Percentiles rank a stretch among this genome's conserved stretches.
Conservation (phyloP, 1,140 invertebrate species). For the Drosophila micromelanica region DNA sequence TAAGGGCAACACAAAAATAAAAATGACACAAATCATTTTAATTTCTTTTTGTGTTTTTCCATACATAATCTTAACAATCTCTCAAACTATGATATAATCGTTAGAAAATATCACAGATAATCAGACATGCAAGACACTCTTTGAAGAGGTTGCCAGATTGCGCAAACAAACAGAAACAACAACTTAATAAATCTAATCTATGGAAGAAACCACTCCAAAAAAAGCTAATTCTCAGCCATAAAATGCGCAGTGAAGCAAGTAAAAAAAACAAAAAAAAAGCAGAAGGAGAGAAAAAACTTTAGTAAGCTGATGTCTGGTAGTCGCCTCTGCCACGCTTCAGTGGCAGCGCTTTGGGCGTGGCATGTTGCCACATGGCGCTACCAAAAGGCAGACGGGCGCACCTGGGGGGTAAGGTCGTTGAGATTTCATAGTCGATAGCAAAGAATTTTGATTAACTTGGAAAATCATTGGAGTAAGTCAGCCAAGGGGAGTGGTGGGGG, state of each 20-base stretch:
- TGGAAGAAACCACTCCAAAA: constrained; percentile 42
- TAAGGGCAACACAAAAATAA: no score
- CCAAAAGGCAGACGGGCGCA: constrained; percentile 8
- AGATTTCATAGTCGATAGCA: constrained; percentile 76
- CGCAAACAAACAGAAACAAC: constrained; percentile 26
- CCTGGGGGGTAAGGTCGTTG: constrained; percentile 66
- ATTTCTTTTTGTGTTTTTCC: not conserved
- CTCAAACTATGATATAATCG: not conserved
- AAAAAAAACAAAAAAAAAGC: constrained; percentile 20
- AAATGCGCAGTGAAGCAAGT: constrained; percentile 72
- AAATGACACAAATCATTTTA: no score
- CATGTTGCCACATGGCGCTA: constrained; percentile 59
- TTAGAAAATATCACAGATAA: constrained; percentile 1
- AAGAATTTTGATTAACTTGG: constrained; percentile 83
- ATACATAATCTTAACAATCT: not conserved
- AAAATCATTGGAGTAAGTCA: constrained; percentile 78
- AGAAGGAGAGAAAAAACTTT: constrained; percentile 31
- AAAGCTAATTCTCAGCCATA: constrained; percentile 61
- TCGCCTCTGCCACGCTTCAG: constrained; percentile 66
- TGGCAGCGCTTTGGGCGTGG: constrained; percentile 69
- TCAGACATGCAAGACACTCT: not conserved
- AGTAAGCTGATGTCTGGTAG: constrained; percentile 9
- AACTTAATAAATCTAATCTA: constrained; percentile 60
- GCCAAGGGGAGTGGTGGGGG: constrained; percentile 5
- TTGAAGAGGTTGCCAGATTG: constrained; percentile 8